These are phyloP conservation scores for Acipenser oxyrinchus DNA, from an alignment of 2,797 vertebrate genomes.

Conservation along the genomic window DNA sequence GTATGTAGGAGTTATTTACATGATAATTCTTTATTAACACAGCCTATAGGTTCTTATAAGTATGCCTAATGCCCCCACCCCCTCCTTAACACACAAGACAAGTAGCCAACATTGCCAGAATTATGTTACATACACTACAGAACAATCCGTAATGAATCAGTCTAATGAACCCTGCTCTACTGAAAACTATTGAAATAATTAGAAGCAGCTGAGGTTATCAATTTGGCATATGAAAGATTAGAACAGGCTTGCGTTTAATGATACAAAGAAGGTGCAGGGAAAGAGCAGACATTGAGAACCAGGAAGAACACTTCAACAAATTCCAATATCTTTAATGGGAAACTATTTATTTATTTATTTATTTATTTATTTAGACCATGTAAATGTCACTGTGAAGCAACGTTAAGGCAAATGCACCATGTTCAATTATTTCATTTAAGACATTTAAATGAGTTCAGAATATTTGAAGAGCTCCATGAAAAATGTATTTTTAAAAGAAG, in stretches of 20 bases:
- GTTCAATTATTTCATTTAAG: too few relatives aligned
- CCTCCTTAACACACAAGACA: background rate
- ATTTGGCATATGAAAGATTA: background rate
- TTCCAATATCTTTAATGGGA: background rate
- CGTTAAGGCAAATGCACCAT: too few relatives aligned
- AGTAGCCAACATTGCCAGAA: background rate
- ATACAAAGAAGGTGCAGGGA: background rate
- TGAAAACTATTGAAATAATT: background rate
- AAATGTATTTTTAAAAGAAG: too few relatives aligned
- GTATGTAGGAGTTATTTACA: too few relatives aligned
- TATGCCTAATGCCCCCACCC: too few relatives aligned
- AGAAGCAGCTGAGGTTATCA: slow-evolving; percentile 1
- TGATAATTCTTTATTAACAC: too few relatives aligned
- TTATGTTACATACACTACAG: background rate
- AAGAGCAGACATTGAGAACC: background rate
- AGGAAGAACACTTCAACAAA: background rate
- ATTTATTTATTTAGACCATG: background rate
- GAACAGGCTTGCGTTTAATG: background rate
- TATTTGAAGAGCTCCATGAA: too few relatives aligned
- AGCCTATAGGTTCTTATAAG: too few relatives aligned
- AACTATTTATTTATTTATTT: background rate
- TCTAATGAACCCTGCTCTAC: background rate
- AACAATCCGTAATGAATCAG: background rate
- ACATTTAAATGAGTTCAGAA: too few relatives aligned
- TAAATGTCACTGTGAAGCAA: too few relatives aligned